These are phyloP conservation scores for Trididemnum clinides DNA, from an alignment of 23 tunicate genomes.

Conservation along the genomic window DNA sequence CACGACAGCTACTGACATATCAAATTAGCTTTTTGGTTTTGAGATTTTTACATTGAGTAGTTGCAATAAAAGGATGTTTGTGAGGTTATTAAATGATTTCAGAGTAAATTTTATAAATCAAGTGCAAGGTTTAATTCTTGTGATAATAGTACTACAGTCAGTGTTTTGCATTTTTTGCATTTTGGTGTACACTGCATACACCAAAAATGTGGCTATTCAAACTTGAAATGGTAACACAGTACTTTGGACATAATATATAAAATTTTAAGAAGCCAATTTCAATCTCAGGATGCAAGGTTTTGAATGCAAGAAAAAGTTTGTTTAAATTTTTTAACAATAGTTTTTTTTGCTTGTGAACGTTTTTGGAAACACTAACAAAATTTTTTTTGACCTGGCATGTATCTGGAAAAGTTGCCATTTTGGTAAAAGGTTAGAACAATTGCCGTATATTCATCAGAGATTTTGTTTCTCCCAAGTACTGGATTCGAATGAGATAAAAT, in stretches of 20 bases:
- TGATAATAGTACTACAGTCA: neutral
- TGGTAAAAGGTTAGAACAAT: neutral
- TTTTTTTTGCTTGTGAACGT: neutral
- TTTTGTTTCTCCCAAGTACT: neutral
- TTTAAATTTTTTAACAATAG: neutral
- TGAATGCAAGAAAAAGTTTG: neutral
- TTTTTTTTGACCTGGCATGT: conserved; percentile 31
- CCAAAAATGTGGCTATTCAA: neutral
- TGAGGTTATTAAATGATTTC: neutral
- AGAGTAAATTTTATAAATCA: neutral
- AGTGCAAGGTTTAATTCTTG: too few relatives aligned
- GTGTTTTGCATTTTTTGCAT: neutral
- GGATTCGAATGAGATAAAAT: neutral
- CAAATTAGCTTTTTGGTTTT: too few relatives aligned
- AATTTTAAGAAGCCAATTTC: neutral
- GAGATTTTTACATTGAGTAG: neutral
- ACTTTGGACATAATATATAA: neutral
- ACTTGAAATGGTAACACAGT: neutral
- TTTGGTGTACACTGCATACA: conserved; percentile 20
- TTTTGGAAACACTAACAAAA: neutral
- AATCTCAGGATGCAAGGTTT: neutral
- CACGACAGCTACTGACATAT: too few relatives aligned
- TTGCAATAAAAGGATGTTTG: neutral
- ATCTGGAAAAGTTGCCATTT: neutral
- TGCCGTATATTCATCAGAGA: neutral